These are phyloP conservation scores for Drosophila kanekoi DNA, from an alignment of 2,888 invertebrate species.

Conservation along the genomic window DNA sequence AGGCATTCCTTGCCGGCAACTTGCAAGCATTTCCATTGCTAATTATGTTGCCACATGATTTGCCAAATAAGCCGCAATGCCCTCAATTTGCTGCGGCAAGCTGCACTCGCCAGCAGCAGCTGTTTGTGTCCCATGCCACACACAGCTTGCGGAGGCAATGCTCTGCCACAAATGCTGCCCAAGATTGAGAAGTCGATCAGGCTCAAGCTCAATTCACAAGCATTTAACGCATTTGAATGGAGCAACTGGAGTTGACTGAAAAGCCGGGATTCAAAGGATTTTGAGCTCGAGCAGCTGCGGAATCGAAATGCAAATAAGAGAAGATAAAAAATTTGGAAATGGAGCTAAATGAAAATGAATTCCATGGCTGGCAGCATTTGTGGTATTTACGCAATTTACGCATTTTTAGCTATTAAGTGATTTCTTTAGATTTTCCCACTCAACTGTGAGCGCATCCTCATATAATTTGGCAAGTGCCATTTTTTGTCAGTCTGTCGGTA, in stretches of 20 bases:
- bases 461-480: slow-evolving; percentile 58
- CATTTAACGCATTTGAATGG: not conserved
- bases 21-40: slow-evolving; percentile 1
- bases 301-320: slow-evolving; percentile 35
- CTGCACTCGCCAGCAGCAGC: slow-evolving; percentile 11
- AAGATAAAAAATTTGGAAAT: slow-evolving; percentile 8
- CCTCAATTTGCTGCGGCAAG: slow-evolving; percentile 12
- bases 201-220: not conserved
- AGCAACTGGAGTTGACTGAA: slow-evolving; percentile 1
- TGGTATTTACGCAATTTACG: slow-evolving; percentile 40
- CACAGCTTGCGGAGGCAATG: not conserved
- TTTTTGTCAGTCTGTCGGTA: slow-evolving; percentile 16
- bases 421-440: slow-evolving; percentile 24
- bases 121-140: slow-evolving; percentile 7
- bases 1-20: not conserved
- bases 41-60: slow-evolving; percentile 35
- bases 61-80: slow-evolving; percentile 35
- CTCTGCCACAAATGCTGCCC: not conserved
- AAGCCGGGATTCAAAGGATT: slow-evolving; percentile 16
- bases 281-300: slow-evolving; percentile 15
- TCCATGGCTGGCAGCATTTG: slow-evolving; percentile 29
- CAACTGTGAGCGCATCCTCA: slow-evolving; percentile 33
- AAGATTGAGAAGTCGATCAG: not conserved
- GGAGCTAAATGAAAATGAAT: slow-evolving; percentile 21
- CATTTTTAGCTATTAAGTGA: slow-evolving; percentile 52